Evolutionary conservation across 2,113 vertebrate genomes (phyloP).

Genomic region (Nothocercus julius): DNA sequence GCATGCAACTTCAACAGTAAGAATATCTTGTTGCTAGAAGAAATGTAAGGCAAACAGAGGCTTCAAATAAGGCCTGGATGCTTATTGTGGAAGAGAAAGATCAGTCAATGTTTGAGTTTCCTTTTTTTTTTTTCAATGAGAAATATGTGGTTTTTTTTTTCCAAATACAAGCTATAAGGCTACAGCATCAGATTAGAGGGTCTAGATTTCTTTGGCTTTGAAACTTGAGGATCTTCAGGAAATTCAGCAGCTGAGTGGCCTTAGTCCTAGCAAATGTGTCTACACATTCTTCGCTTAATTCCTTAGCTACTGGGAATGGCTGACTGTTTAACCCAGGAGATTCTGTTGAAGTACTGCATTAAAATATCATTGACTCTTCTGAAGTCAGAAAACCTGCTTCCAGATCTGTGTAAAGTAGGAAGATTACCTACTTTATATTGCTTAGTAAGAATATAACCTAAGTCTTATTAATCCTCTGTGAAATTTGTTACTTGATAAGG

Average conservation of each 20-base stretch:
- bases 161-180: neutral
- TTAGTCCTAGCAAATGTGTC: neutral
- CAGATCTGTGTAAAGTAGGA: neutral
- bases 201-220: conserved; percentile 1
- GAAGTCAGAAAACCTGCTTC: neutral
- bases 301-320: neutral
- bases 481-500: neutral
- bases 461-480: neutral
- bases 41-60: neutral
- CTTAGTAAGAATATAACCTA: neutral
- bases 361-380: conserved; percentile 1
- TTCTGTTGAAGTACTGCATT: neutral
- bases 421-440: neutral
- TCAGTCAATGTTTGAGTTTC: neutral
- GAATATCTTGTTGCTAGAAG: neutral
- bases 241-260: neutral
- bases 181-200: neutral
- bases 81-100: neutral
- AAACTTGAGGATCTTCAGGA: neutral
- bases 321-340: neutral
- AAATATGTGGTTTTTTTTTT: neutral
- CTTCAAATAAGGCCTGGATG: neutral
- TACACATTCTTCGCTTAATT: neutral
- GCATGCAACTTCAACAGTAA: neutral
- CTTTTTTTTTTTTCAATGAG: neutral